A percentile compares a stretch with the other conserved stretches of the same genome.
These are phyloP conservation scores for Zenarchopterus dispar DNA, from an alignment of 2,797 vertebrate genomes.

Conservation along the genomic window DNA sequence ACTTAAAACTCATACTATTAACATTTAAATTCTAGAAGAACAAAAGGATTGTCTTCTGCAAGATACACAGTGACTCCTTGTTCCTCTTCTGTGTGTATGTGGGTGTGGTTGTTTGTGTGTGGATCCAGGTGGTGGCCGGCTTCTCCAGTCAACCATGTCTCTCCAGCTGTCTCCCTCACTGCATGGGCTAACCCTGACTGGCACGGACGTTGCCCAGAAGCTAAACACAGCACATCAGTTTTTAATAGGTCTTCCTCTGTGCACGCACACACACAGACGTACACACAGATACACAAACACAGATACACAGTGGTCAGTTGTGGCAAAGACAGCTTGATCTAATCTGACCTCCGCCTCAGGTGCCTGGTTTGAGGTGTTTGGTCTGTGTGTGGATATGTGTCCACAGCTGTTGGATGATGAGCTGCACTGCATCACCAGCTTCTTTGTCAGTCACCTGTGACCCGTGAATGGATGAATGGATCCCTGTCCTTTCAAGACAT, in stretches of 20 bases:
- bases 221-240: constrained; percentile 44
- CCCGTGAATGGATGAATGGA: constrained; percentile 38
- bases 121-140: constrained; percentile 53
- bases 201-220: constrained; percentile 52
- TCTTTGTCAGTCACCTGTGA: constrained; percentile 41
- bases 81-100: not conserved
- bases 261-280: constrained; percentile 9
- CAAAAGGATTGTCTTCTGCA: no score
- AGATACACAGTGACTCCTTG: no score
- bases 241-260: constrained; percentile 24
- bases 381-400: constrained; percentile 35
- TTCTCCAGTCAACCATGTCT: constrained; percentile 57
- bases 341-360: constrained; percentile 51
- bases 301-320: constrained; percentile 19
- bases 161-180: constrained; percentile 58
- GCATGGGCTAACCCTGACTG: constrained; percentile 52
- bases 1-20: no score
- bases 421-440: constrained; percentile 58
- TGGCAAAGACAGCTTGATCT: constrained; percentile 52
- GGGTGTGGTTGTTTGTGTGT: constrained; percentile 9
- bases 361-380: constrained; percentile 32
- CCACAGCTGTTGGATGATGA: constrained; percentile 61
- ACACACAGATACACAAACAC: constrained; percentile 2
- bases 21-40: no score
- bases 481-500: constrained; percentile 13